Evolutionary conservation across 2,888 invertebrate species (phyloP).

Genomic region (Spodoptera picta): DNA sequence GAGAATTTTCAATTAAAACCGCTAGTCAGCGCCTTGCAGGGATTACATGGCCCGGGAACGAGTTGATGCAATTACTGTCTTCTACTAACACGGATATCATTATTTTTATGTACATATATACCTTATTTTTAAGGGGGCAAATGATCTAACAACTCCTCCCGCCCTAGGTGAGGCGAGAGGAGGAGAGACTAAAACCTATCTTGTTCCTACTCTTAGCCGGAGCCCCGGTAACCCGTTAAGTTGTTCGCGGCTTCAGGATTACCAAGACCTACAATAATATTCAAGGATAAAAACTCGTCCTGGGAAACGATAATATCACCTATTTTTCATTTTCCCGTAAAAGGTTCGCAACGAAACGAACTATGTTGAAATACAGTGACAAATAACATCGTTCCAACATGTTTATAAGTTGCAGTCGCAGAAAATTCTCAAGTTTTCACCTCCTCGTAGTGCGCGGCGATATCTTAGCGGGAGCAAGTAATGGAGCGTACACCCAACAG

Average conservation of each 20-base stretch:
- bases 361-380: constrained; percentile 54
- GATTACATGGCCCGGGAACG: constrained; percentile 18
- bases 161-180: too few species aligned
- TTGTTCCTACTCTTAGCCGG: too few species aligned
- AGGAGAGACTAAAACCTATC: too few species aligned
- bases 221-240: too few species aligned
- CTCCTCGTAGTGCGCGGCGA: constrained; percentile 39
- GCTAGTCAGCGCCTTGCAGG: constrained; percentile 36
- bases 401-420: constrained; percentile 55
- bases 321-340: constrained; percentile 42
- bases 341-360: constrained; percentile 29
- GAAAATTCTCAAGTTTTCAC: constrained; percentile 59
- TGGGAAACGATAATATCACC: constrained; percentile 27
- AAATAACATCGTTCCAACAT: constrained; percentile 56
- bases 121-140: constrained; percentile 33
- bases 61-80: constrained; percentile 27
- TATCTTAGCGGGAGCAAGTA: constrained; percentile 63
- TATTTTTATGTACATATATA: constrained; percentile 13
- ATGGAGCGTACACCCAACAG: constrained; percentile 69
- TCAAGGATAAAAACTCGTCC: constrained; percentile 24
- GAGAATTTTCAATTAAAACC: constrained; percentile 45
- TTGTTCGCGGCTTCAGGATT: too few species aligned
- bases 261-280: too few species aligned
- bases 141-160: not conserved
- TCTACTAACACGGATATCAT: constrained; percentile 25